phyloP scores from a whole-genome alignment of 37 sponge, comb jelly and placozoan genomes.

The Eunapius fragilis region DNA sequence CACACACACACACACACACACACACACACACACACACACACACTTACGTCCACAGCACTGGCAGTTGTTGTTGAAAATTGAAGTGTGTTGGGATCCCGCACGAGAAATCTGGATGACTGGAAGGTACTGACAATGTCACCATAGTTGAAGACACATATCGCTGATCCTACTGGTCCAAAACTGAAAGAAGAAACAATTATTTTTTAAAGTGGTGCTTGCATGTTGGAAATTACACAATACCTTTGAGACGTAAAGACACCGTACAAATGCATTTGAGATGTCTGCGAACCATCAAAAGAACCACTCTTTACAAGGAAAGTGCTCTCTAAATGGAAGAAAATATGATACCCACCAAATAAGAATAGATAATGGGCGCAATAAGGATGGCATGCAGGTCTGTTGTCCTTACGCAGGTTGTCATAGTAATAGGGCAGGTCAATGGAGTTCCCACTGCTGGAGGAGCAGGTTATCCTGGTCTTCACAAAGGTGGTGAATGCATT shows the following conservation, averaged over 20 bases:
- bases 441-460: not conserved
- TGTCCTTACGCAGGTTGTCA: slow-evolving; percentile 59
- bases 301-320: slow-evolving; percentile 19
- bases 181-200: slow-evolving; percentile 25
- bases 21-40: not conserved
- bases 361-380: not conserved
- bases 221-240: slow-evolving; percentile 15
- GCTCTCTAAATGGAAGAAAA: slow-evolving; percentile 20
- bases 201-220: not conserved
- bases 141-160: slow-evolving; percentile 72
- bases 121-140: too few relatives aligned
- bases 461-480: slow-evolving; percentile 54
- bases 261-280: slow-evolving; percentile 36
- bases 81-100: too few relatives aligned
- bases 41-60: not conserved
- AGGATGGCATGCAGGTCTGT: not conserved
- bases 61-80: too few relatives aligned
- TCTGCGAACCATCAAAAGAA: slow-evolving; percentile 4
- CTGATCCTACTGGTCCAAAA: slow-evolving; percentile 81
- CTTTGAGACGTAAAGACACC: slow-evolving; percentile 54
- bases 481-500: slow-evolving; percentile 40
- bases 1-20: not conserved
- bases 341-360: not conserved
- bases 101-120: too few relatives aligned
- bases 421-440: slow-evolving; percentile 42